Evolutionary conservation across 1,140 invertebrate genomes (phyloP).

Genomic region (Dufourea novaeangliae): DNA sequence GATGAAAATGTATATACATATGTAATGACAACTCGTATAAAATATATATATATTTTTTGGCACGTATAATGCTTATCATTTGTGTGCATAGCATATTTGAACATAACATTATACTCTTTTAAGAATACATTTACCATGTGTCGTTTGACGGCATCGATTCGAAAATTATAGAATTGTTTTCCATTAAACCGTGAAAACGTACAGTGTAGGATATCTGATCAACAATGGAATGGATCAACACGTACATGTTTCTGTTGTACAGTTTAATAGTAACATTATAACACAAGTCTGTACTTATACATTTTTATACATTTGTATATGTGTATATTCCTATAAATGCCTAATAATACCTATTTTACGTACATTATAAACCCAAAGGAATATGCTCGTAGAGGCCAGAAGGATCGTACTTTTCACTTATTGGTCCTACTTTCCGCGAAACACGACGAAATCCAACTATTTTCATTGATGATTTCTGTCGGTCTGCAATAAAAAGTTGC

Average conservation of each 20-base stretch:
- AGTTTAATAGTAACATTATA: constrained; percentile 24
- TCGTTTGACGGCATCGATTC: not conserved
- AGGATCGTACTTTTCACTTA: constrained; percentile 13
- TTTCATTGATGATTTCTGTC: not conserved
- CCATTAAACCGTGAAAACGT: constrained; percentile 22
- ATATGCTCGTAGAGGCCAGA: constrained; percentile 34
- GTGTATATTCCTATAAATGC: constrained; percentile 59
- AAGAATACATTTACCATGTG: not conserved
- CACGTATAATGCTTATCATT: constrained; percentile 28
- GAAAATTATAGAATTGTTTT: not conserved
- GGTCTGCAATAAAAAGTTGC: not conserved
- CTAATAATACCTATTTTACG: constrained; percentile 55
- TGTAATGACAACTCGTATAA: constrained; percentile 63
- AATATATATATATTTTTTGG: constrained; percentile 66
- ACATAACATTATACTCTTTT: constrained; percentile 31
- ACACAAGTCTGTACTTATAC: constrained; percentile 47
- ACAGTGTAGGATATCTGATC: not conserved
- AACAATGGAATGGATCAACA: constrained; percentile 5
- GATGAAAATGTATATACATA: constrained; percentile 50
- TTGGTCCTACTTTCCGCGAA: not conserved
- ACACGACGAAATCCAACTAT: not conserved
- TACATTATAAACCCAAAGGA: constrained; percentile 44
- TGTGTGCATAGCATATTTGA: constrained; percentile 40
- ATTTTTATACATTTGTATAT: constrained; percentile 41
- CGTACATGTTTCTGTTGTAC: constrained; percentile 3